Conservation (phyloP, 2,797 vertebrate species). For the Dallia pectoralis region DNA sequence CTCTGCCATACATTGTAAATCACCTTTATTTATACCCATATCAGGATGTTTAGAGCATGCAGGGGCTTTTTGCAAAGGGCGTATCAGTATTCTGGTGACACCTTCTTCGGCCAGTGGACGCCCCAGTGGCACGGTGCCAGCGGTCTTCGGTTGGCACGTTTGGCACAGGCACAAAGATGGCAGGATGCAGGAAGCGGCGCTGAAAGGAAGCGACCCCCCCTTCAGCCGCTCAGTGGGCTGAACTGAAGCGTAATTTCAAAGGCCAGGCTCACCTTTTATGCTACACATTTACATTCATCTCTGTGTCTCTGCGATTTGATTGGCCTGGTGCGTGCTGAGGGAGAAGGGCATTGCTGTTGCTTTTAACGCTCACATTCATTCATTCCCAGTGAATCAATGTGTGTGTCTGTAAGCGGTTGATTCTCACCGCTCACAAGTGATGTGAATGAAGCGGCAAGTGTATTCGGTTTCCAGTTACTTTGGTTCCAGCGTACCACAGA, state of each 20-base stretch:
- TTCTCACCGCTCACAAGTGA: not conserved
- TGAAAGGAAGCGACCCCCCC: constrained; percentile 41
- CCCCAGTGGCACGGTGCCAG: not conserved
- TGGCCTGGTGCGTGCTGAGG: not conserved
- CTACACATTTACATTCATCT: constrained; percentile 12
- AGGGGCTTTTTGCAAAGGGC: constrained; percentile 39
- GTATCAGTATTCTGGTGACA: constrained; percentile 2
- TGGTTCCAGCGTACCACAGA: not conserved
- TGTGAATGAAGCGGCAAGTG: not conserved
- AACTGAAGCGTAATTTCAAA: not conserved
- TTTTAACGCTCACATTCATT: not conserved
- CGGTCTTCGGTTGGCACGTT: not conserved
- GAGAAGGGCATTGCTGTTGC: not conserved
- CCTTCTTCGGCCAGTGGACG: constrained; percentile 6
- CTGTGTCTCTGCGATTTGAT: not conserved
- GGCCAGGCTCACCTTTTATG: not conserved
- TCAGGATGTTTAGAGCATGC: constrained; percentile 32
- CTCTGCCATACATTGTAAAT: constrained; percentile 59
- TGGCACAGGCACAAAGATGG: not conserved
- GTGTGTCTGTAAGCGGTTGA: not conserved
- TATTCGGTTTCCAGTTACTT: not conserved
- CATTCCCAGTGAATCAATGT: too few species aligned
- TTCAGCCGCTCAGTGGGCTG: constrained; percentile 7
- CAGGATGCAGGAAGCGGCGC: constrained; percentile 45
- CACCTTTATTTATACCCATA: constrained; percentile 39